phyloP scores from a whole-genome alignment of 1,140 invertebrate genomes.

The Glomeris maerens region DNA sequence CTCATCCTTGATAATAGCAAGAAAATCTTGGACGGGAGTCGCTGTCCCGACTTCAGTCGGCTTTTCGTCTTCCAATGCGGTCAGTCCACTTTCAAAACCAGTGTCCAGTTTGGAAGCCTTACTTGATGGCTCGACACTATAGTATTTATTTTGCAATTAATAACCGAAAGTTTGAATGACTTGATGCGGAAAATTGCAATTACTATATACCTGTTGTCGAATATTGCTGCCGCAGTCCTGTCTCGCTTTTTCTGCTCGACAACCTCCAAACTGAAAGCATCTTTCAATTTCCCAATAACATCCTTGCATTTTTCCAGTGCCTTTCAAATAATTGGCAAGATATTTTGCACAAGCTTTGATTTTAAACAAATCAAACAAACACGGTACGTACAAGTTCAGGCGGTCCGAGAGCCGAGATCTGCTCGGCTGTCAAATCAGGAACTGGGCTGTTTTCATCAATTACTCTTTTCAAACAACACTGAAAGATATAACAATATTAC shows the following conservation, averaged over 20 bases:
- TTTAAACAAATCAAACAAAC: too few relatives aligned
- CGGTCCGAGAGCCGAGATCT: too few relatives aligned
- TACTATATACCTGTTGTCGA: conserved; percentile 17
- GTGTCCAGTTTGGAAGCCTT: conserved; percentile 22
- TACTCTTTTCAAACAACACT: too few relatives aligned
- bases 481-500: too few relatives aligned
- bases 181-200: not conserved
- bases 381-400: too few relatives aligned
- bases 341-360: too few relatives aligned
- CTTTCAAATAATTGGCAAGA: too few relatives aligned
- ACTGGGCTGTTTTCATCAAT: too few relatives aligned
- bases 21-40: conserved; percentile 30
- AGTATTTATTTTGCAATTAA: not conserved
- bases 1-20: not conserved
- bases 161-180: too few relatives aligned
- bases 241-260: conserved; percentile 24
- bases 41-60: conserved; percentile 24
- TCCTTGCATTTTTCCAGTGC: conserved; percentile 19
- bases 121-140: conserved; percentile 12
- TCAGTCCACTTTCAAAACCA: conserved; percentile 1
- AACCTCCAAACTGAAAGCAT: conserved; percentile 26
- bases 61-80: not conserved
- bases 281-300: conserved; percentile 21
- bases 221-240: conserved; percentile 26
- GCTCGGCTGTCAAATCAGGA: too few relatives aligned